These are phyloP conservation scores for Meteorus cinctellus DNA, from an alignment of 2,888 invertebrate species.

Conservation along the genomic window DNA sequence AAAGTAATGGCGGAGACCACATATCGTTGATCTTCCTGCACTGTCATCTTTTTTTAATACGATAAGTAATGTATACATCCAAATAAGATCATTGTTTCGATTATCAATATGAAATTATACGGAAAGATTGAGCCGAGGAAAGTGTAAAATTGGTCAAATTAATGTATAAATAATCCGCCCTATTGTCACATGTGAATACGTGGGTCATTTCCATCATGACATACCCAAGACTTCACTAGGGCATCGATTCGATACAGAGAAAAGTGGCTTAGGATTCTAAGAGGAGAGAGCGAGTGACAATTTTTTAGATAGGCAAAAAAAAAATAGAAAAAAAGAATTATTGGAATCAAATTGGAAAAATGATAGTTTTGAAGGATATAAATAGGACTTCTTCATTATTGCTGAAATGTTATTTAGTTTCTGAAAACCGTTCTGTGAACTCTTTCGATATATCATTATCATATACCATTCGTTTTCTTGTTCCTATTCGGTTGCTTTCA, in stretches of 20 bases:
- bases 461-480: too few species aligned
- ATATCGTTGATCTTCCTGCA: conserved; percentile 22
- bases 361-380: neutral
- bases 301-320: neutral
- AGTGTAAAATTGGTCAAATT: neutral
- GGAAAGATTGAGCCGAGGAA: neutral
- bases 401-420: too few species aligned
- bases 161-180: neutral
- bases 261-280: neutral
- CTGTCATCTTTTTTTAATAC: neutral
- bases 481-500: neutral
- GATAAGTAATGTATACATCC: neutral
- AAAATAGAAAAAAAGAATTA: neutral
- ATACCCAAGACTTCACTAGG: neutral
- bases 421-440: too few species aligned
- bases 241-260: neutral
- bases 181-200: neutral
- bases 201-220: neutral
- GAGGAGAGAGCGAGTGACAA: conserved; percentile 20
- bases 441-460: too few species aligned
- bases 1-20: conserved; percentile 33
- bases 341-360: neutral
- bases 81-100: neutral
- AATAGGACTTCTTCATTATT: neutral
- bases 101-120: neutral